Base-by-base conservation (phyloP, 2,113 vertebrate genomes). In the Cyprinodon variegatus region DNA sequence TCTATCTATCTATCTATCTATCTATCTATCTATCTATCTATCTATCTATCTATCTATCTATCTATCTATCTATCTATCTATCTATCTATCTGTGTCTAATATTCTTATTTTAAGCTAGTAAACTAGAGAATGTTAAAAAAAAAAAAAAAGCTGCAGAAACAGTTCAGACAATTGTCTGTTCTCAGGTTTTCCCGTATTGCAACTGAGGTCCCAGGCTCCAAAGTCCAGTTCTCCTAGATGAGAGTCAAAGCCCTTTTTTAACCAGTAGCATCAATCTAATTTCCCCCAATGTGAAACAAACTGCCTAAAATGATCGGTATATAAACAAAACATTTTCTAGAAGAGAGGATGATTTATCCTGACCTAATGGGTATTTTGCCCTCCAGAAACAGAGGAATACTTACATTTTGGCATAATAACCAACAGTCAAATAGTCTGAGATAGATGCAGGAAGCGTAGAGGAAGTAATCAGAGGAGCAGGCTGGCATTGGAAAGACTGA, bases 401-500 rank as follows among this genome's bases (percentile, higher is more conserved):
- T 78, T 80, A 78, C 83, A 20, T 79, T 85, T 90, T 87, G 89
- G 74, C 29, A 14, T 75, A 82, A 87, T 88, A 89, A 74, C 62
- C 72, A 77, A 90, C 89, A 91, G 92, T 94, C 92, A 90, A 91
- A 79, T 72, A 76, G 86, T 67, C 76, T 60, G 70, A 20, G 43
- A 86, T 84, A 87, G 84, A 91, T 86, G 84, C 43, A 88, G 81
- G 82, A 93, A 93, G 89, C 77, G 83, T 81, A 93, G 92, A 89
- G 88, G 91, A 93, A 93, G 90, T 93, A 92, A 94, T 92, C 84
- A 77, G 78, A 85, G 86, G 74, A 79, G 80, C 83, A 78, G 82
- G 74, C 77, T 70, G 89, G 89, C 90, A 84, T 89, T 88, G 79
- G 92, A 37, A 83, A 78, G 89, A 94, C 88, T 94, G 93, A 92